Evolutionary conservation across 2,888 invertebrate species (phyloP).

Genomic region (Bellardia bayeri): DNA sequence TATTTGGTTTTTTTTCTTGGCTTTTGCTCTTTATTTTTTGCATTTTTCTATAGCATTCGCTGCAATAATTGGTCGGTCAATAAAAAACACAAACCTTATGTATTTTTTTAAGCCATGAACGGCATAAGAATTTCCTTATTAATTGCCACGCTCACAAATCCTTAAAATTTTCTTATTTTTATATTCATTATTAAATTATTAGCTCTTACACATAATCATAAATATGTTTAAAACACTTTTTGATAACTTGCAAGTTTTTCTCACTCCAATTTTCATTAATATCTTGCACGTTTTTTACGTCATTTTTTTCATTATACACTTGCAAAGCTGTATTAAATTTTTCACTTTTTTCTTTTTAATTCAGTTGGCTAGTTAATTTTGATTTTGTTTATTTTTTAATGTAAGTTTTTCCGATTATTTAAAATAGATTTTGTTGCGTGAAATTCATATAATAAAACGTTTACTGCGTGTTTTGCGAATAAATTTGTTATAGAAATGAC

Average conservation of each 20-base stretch:
- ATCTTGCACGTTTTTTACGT: conserved; percentile 65
- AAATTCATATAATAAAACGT: conserved; percentile 1
- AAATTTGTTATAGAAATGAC: conserved; percentile 54
- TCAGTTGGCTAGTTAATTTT: not conserved
- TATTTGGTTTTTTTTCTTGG: conserved; percentile 18
- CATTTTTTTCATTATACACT: conserved; percentile 30
- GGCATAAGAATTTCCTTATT: conserved; percentile 8
- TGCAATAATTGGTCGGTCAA: conserved; percentile 25
- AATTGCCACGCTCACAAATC: conserved; percentile 30
- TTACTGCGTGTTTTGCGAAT: conserved; percentile 52
- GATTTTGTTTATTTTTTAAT: not conserved
- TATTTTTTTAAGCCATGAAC: conserved; percentile 29
- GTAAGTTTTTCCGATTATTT: not conserved
- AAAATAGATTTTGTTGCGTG: not conserved
- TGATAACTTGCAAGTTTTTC: not conserved
- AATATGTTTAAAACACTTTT: not conserved
- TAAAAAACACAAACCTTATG: conserved; percentile 1
- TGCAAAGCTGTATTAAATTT: not conserved
- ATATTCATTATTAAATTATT: not conserved
- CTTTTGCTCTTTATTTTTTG: conserved; percentile 29
- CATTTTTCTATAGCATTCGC: not conserved
- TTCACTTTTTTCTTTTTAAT: not conserved
- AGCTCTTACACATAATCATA: not conserved
- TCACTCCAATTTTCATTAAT: not conserved
- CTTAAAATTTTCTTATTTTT: not conserved